Base-by-base conservation (phyloP, 1,140 invertebrate genomes). In the Maconellicoccus hirsutus region DNA sequence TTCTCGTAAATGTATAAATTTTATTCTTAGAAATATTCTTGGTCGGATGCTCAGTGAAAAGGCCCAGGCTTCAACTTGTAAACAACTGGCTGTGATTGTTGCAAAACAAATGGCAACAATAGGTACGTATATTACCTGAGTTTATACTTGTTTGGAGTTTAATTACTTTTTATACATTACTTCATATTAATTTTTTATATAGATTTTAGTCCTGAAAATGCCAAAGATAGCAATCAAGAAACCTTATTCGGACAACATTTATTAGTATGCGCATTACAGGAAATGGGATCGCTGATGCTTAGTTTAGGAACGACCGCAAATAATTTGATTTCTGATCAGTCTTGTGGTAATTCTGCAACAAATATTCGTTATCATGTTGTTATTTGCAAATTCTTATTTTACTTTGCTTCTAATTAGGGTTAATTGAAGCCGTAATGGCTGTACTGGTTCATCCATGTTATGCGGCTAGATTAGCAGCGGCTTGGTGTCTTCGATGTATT, bases 1-100 rank as follows among this genome's bases (percentile, higher is more conserved):
- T 80, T 97, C 95, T 0, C 84, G 97, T 73, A 97, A 98, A 81
- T 99, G 97, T 79, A 91, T 99, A 61, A 93, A 91, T 77, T 99
- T 97, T 78, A 96, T 99, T 76, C 82, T 98, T 59, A 84, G 93
- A 39, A 89, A 92, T 71, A 89, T 94, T 1, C 84, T 98, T 33
- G 96, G 96, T 6, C 90, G 91, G 78, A 88, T 98, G 84, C 83
- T 99, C 0, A 90, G 94, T 0, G 97, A 99, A 82, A 96, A 96
- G 77, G 94, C 95, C 63, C 97, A 99, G 81, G 88, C 93, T 52
- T 90, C 90, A 7, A 96, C 96, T 7, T 93, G 93, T 75, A 96
- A 96, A 79, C 94, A 98, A 79, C 89, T 99, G 52, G 89, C 94
- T 74, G 87, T 90, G 72, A 87, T 97, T 71, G 88, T 99, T 70